Evolutionary conservation across 1,140 invertebrate genomes (phyloP).

Genomic region (Zaprionus inermis): DNA sequence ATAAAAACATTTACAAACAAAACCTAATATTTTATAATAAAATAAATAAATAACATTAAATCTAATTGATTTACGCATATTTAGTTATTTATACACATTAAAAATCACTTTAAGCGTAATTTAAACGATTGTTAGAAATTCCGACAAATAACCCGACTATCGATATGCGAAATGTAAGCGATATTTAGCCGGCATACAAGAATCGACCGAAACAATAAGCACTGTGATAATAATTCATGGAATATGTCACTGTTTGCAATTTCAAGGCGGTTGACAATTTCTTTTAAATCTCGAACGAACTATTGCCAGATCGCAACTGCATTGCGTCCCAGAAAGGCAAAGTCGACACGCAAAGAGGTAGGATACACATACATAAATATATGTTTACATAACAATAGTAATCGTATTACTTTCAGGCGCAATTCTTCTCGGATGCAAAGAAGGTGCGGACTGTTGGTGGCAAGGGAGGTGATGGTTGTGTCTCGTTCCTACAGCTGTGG

Average conservation of each 20-base stretch:
- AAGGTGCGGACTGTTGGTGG: conserved; percentile 89
- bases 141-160: not conserved
- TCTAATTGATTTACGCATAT: too few relatives aligned
- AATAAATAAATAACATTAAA: too few relatives aligned
- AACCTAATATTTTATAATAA: not conserved
- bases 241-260: conserved; percentile 34
- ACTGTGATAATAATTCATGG: not conserved
- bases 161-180: not conserved
- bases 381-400: conserved; percentile 53
- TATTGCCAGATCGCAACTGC: conserved; percentile 64
- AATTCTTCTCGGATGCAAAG: conserved; percentile 89
- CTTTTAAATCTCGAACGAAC: conserved; percentile 17
- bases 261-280: conserved; percentile 24
- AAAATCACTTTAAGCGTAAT: not conserved
- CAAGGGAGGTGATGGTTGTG: conserved; percentile 95
- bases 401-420: conserved; percentile 79
- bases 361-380: not conserved
- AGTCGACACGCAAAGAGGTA: conserved; percentile 72
- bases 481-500: conserved; percentile 92
- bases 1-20: not conserved
- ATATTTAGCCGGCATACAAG: not conserved
- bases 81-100: too few relatives aligned
- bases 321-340: conserved; percentile 70
- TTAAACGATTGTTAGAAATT: not conserved
- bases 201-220: not conserved